Base-by-base conservation (phyloP, 2,888 invertebrate genomes). In the Helicoverpa assulta region DNA sequence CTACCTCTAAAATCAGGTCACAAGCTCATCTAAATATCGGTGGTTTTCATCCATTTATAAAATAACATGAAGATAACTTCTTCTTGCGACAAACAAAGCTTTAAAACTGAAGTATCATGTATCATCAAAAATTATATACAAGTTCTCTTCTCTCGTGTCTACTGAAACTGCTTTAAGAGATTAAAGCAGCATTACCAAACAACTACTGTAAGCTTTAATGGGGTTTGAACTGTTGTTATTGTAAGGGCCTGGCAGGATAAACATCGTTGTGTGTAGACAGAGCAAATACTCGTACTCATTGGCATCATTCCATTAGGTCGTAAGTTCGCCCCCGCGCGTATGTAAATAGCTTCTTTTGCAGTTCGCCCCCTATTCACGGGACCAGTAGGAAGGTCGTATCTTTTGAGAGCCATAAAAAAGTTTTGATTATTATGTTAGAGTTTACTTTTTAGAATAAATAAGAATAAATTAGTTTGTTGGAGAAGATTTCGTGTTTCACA, bases 251-350 rank as follows among this genome's bases (percentile, higher is more conserved):
- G 43, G 47, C 76, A 76, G 65, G 76, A 78, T 80, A 78, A 78
- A 78, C 78, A 80, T 67, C 53, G 5, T 26, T 70, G 71, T 80
- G 80, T 76, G 62, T 76, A 73, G 64, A 68, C 76, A 62, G 56
- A 29, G 63, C 76, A 80, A 77, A 80, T 75, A 77, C 70, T 77
- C 59, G 62, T 59, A 62, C 70, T 80, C 80, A 77, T 77, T 77
- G 76, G 76, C 76, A 75, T 57, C 76, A 33, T 75, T 77, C 80
- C 80, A 80, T 77, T 60, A 66, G 80, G 76, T 77, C 80, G 76
- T 77, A 77, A 75, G 76, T 77, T 70, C 76, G 70, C 80, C 76
- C 76, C 69, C 26, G 43, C 53, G 76, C 59, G 59, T 79, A 79
- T 75, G 80, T 80, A 77, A 77, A 79, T 79, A 75, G 55, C 59